Evolutionary conservation across 2,888 invertebrate species (phyloP).

Genomic region (Oscheius sp.): DNA sequence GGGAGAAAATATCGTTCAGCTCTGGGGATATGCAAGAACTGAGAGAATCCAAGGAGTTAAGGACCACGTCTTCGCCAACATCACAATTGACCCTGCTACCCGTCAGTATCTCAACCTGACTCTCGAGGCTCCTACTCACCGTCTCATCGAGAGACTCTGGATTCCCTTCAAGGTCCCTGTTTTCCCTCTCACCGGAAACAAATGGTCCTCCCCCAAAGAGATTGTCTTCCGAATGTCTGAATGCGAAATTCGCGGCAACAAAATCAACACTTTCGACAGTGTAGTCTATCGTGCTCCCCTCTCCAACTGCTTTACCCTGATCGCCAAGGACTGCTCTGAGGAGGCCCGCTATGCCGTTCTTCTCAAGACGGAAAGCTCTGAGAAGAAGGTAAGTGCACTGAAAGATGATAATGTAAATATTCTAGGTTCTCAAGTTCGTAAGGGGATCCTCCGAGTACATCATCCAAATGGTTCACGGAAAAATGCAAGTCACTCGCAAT

Average conservation of each 20-base stretch:
- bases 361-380: conserved; percentile 61
- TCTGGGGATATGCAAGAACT: conserved; percentile 39
- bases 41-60: conserved; percentile 16
- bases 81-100: conserved; percentile 59
- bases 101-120: conserved; percentile 59
- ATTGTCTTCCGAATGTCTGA: conserved; percentile 31
- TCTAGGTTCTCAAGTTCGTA: conserved; percentile 61
- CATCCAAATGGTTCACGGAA: conserved; percentile 33
- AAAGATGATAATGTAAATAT: background rate
- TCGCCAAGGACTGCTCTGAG: conserved; percentile 72
- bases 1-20: conserved; percentile 39
- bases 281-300: conserved; percentile 62
- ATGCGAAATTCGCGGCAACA: conserved; percentile 39
- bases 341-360: conserved; percentile 70
- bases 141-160: conserved; percentile 31
- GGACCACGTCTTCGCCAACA: conserved; percentile 33
- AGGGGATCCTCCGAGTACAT: conserved; percentile 39
- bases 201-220: conserved; percentile 18
- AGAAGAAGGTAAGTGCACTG: conserved; percentile 7
- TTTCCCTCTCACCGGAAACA: conserved; percentile 25
- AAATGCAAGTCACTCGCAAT: conserved; percentile 46
- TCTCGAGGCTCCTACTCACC: conserved; percentile 52
- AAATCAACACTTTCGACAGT: conserved; percentile 68
- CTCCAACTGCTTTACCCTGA: conserved; percentile 70
- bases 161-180: conserved; percentile 30